Evolutionary conservation across 2,888 invertebrate genomes (phyloP), one percentile per base, ranked within the genome.

Genomic region (Megastigmus dorsalis): DNA sequence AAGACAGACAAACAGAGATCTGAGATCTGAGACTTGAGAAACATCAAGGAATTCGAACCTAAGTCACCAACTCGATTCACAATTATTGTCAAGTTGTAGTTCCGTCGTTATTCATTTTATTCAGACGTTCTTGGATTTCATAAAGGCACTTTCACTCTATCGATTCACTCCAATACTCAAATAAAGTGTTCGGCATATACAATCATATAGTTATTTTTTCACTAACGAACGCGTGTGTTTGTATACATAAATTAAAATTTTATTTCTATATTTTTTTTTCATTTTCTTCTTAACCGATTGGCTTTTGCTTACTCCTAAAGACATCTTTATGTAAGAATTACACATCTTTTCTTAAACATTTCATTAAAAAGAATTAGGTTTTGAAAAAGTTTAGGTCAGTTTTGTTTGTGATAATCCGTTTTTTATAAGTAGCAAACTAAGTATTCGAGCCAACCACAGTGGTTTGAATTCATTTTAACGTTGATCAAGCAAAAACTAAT

Each of bases 81-180:
- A 71, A 66, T 67, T 75, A 67, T 62, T 71, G 71, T 71, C 62
- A 75, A 20, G 1, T 15, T 28, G 65, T 52, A 65, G 28, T 23
- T 3, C 36, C 41, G 41, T 13, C 18, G 2, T 2, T 52, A 20
- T 48, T 80, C 77, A 68, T 75, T n/a, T n/a, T 70, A 74, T n/a
- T 78, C 78, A 80, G 80, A 84, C 82, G 80, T 76, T 81, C 80
- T 78, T 71, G 48, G 67, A 71, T 67, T 82, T 82, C 76, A 70
- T 82, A 83, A 85, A 85, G 85, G 85, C 85, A 85, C 85, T 85
- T 83, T 82, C 80, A 79, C 79, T 83, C 80, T 81, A 80, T 79
- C 78, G 78, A 80, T 80, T 79, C 79, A 76, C 77, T 71, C 62
- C 55, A 57, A 71, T 62, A 67, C 41, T 62, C 48, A 71, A 75